Conservation (phyloP, 2,113 vertebrate species). For the Synodontis membranacea region DNA sequence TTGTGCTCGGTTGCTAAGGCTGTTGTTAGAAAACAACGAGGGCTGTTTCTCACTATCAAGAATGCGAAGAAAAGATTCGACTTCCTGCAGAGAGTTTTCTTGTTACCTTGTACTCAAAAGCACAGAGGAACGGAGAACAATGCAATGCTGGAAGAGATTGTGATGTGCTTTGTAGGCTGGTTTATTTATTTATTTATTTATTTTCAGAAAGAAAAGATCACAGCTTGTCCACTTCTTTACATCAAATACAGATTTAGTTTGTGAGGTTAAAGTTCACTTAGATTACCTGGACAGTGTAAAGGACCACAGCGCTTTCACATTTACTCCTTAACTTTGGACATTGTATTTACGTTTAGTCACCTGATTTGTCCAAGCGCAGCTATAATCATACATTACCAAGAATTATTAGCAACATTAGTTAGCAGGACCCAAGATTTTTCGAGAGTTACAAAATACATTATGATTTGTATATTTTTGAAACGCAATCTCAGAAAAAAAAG, state of each 20-base stretch:
- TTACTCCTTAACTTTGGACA: neutral
- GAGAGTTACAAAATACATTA: no score
- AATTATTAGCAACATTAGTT: no score
- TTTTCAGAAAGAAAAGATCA: neutral
- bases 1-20: neutral
- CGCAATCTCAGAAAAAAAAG: no score
- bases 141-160: no score
- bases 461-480: no score
- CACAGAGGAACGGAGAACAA: neutral
- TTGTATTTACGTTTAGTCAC: neutral
- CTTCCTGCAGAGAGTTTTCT: neutral
- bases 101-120: neutral
- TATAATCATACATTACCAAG: neutral
- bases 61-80: neutral
- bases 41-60: neutral
- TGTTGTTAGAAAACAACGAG: neutral
- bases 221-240: neutral
- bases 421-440: no score
- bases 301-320: neutral
- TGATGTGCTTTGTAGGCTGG: neutral
- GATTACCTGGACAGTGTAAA: neutral
- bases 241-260: neutral
- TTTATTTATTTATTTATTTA: no score
- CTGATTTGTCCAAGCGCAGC: neutral
- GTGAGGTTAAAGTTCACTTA: neutral